A percentile compares a stretch with the other conserved stretches of the same genome.
These are phyloP conservation scores for Scomber scombrus DNA, from an alignment of 2,113 vertebrate species.

Conservation along the genomic window DNA sequence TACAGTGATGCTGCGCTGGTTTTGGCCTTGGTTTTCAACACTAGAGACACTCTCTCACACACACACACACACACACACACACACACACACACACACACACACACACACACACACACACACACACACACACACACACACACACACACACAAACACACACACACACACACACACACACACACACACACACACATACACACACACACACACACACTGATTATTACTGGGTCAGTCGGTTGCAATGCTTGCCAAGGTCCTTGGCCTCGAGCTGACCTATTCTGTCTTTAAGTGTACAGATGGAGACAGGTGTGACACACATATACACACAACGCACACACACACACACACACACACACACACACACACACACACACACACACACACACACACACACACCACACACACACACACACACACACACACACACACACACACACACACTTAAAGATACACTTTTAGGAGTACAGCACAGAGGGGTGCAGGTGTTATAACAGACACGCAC, in stretches of 20 bases:
- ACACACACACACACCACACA: constrained; percentile 32
- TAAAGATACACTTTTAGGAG: constrained; percentile 26
- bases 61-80: background rate
- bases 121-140: background rate
- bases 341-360: constrained; percentile 28
- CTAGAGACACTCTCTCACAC: background rate
- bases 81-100: constrained; percentile 26
- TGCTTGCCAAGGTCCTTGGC: constrained; percentile 65
- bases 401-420: constrained; percentile 19
- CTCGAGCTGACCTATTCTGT: constrained; percentile 73
- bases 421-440: constrained; percentile 25
- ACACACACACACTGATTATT: constrained; percentile 44
- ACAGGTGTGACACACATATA: constrained; percentile 69
- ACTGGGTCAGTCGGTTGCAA: constrained; percentile 65
- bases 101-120: constrained; percentile 31
- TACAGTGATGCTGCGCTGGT: constrained; percentile 16
- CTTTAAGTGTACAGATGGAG: constrained; percentile 65
- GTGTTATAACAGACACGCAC: constrained; percentile 31
- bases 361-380: constrained; percentile 11
- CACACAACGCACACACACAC: background rate
- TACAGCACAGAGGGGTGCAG: constrained; percentile 30
- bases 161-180: constrained; percentile 22
- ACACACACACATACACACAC: constrained; percentile 22
- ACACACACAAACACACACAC: background rate
- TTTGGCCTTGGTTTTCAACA: constrained; percentile 37